Evolutionary conservation across 2,113 vertebrate species (phyloP), one percentile per base, ranked within the genome.

Genomic region (Epinephelus fuscoguttatus): DNA sequence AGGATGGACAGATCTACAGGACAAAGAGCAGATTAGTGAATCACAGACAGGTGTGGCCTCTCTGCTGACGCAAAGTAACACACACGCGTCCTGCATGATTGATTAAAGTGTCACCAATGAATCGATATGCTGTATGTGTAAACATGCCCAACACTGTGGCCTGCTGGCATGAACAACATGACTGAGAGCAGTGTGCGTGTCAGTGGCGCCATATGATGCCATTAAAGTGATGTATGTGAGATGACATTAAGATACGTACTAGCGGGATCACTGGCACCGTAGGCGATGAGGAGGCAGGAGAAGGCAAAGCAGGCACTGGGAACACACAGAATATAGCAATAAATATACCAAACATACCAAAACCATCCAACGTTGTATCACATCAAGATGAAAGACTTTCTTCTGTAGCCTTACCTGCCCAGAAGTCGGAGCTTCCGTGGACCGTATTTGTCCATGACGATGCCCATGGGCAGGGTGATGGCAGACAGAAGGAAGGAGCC

Each of bases 381-480:
- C 14, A 2, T 15, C 25, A 27, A 25, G 25, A 55, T 19, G 2
- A 25, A 37, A 25, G 21, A 4, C 50, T 3, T 37, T 30, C 10
- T 11, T 18, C 19, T 64, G 30, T 12, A 11, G 50, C n/a, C 96
- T 81, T 66, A 99, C 98, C 98, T 99, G 94, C 98, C 98, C 11
- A 98, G 96, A 67, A 99, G 95, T 12, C 98, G 93, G 56, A 99
- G 96, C 91, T 99, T 99, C 59, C 98, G 95, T 0, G 98, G 98
- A 0, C 98, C 98, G 0, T 99, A 99, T 84, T 99, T 99, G 93
- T 99, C 98, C 98, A 99, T 99, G 94, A 99, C 96, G 23, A 99
- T 99, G 52, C 98, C 98, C 87, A 99, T 89, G 19, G 98, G 98
- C 82, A 99, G 93, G 0, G 97, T 98, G 94, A 99, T 99, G 53